These are phyloP conservation scores for Buathra laborator DNA, from an alignment of 2,888 invertebrate genomes.

Conservation along the genomic window DNA sequence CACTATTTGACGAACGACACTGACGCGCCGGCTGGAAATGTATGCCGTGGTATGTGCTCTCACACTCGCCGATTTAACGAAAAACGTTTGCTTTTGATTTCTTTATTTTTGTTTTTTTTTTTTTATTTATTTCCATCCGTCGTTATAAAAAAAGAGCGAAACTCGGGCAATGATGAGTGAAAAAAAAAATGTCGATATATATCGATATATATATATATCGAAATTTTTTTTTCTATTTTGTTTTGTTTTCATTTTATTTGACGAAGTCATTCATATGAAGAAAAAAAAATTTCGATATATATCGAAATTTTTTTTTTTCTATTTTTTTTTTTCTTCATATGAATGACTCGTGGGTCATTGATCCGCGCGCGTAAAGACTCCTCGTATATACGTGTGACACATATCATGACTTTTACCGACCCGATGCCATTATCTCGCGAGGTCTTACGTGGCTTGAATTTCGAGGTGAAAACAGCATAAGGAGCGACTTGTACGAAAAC, in stretches of 20 bases:
- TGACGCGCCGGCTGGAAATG: conserved; percentile 8
- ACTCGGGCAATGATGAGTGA: neutral
- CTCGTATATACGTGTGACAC: neutral
- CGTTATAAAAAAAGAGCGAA: conserved; percentile 6
- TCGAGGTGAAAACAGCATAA: conserved; percentile 51
- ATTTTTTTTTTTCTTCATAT: too few relatives aligned
- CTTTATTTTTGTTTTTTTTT: neutral
- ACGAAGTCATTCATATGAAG: too few relatives aligned
- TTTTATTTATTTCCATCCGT: neutral
- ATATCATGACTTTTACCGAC: conserved; percentile 3
- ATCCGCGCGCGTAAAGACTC: neutral
- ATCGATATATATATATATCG: too few relatives aligned
- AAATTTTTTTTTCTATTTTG: too few relatives aligned
- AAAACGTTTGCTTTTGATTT: neutral
- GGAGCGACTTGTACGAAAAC: conserved; percentile 16
- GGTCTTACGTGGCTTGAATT: conserved; percentile 22
- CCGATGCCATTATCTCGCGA: conserved; percentile 15
- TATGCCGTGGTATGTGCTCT: neutral
- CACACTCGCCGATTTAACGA: neutral
- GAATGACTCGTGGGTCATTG: neutral
- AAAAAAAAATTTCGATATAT: too few relatives aligned
- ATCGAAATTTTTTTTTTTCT: too few relatives aligned
- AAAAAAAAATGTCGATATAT: too few relatives aligned
- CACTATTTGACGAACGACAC: conserved; percentile 31
- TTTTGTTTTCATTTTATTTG: too few relatives aligned